These are phyloP conservation scores for Onychorhynchus coronatus DNA, from an alignment of 2,113 vertebrate species.

Conservation along the genomic window DNA sequence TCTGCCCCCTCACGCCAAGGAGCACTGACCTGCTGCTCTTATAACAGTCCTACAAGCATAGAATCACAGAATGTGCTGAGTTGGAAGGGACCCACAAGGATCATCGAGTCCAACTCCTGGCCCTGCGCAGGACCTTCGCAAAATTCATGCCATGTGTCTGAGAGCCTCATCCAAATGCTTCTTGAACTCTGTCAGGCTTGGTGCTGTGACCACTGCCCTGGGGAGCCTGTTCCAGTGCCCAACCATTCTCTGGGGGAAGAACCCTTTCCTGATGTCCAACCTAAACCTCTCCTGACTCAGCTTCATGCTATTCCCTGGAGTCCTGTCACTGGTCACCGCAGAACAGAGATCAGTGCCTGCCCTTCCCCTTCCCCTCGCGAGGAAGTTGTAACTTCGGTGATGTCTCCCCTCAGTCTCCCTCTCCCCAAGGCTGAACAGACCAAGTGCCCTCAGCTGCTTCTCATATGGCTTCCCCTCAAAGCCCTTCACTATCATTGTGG, in stretches of 20 bases:
- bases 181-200: background rate
- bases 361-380: rapidly evolving
- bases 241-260: background rate
- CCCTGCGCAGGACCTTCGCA: background rate
- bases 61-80: background rate
- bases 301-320: background rate
- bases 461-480: rapidly evolving
- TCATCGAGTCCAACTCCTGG: background rate
- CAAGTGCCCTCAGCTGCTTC: background rate
- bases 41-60: too few species aligned
- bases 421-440: background rate
- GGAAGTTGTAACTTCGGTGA: background rate
- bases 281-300: background rate
- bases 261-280: background rate
- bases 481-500: background rate
- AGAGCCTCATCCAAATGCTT: background rate
- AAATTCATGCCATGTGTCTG: background rate
- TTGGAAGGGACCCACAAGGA: background rate
- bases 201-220: background rate
- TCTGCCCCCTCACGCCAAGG: too few species aligned
- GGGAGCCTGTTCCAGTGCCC: background rate
- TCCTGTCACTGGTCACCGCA: background rate
- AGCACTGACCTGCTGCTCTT: too few species aligned
- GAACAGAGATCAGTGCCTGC: background rate
- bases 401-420: background rate